phyloP scores from a whole-genome alignment of 2,888 invertebrate genomes.

The Agrilus cyanescens region DNA sequence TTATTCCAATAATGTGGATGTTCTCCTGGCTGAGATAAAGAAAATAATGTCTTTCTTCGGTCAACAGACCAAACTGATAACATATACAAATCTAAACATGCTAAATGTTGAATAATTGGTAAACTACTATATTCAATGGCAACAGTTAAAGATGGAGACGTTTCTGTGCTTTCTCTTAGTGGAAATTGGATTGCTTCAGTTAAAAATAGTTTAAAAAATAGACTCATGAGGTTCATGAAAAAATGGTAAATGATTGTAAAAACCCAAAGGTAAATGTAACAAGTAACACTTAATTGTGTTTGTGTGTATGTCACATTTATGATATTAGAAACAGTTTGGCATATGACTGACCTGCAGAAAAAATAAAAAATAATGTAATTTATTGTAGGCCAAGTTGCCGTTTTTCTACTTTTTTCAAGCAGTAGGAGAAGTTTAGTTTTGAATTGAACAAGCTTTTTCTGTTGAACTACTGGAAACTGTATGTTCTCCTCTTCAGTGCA shows the following conservation, averaged over 20 bases:
- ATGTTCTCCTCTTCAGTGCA: constrained; percentile 46
- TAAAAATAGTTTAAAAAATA: constrained; percentile 57
- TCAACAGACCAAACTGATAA: constrained; percentile 49
- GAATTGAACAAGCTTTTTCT: constrained; percentile 55
- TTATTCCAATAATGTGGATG: constrained; percentile 82
- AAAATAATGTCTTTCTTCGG: constrained; percentile 55
- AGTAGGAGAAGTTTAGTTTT: constrained; percentile 45
- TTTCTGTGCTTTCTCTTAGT: constrained; percentile 38
- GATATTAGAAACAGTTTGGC: constrained; percentile 39
- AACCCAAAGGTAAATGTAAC: constrained; percentile 50
- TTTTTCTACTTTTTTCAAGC: constrained; percentile 45
- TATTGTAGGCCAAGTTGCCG: constrained; percentile 49
- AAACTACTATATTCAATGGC: constrained; percentile 47
- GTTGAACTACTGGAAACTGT: constrained; percentile 58
- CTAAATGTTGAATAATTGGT: constrained; percentile 63
- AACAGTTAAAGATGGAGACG: constrained; percentile 43
- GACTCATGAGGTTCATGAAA: constrained; percentile 57
- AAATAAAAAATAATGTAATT: constrained; percentile 51
- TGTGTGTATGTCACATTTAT: constrained; percentile 43
- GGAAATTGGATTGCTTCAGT: constrained; percentile 59
- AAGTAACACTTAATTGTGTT: constrained; percentile 40
- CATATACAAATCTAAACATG: constrained; percentile 59
- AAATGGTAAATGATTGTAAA: constrained; percentile 56
- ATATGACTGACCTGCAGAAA: constrained; percentile 45
- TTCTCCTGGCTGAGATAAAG: constrained; percentile 70